Base-by-base conservation (phyloP, 2,888 invertebrate species). In the Blera fallax region DNA sequence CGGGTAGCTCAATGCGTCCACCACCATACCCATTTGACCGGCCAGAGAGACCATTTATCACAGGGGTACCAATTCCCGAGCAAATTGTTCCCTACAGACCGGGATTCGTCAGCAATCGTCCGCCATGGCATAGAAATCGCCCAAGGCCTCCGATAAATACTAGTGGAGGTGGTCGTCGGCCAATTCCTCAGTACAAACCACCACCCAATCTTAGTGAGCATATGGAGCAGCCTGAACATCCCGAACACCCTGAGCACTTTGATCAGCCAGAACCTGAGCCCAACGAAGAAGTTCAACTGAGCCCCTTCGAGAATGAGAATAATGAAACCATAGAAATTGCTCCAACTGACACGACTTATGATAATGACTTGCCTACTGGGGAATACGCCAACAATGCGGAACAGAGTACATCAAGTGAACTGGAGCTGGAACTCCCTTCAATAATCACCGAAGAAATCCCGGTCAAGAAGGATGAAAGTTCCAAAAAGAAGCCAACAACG, bases 11-110 rank as follows among this genome's bases (percentile, higher is more conserved):
- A 0, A 91, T 90, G 70, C 89, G 91, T 0, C 92, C 93, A 2
- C 91, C 91, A 0, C 93, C 94, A 0, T 96, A 96, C 90, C 96
- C 96, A 0, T 97, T 97, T 88, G 96, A 96, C 89, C 93, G 95
- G 62, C 94, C 94, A 0, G 90, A 93, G 3, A 92, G 94, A 58
- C 95, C 95, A 0, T 95, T 93, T 87, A 91, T 94, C n/a, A 93
- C 94, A 78, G 96, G 95, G 45, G 94, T 95, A 24, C 95, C 95
- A 87, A 92, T 96, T 80, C 95, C 96, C 2, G 96, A 96, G 88
- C 95, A 95, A 90, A 94, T 96, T 69, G 95, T 95, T 7, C 95
- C 96, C n/a, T 93, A 94, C 83, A 92, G 95, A 78, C 95, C 95
- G 27, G 93, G 93, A 0, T 93, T 94, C 52, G 93, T 94, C 3